phyloP scores from a whole-genome alignment of 2,797 vertebrate genomes.

The Myotis daubentonii region DNA sequence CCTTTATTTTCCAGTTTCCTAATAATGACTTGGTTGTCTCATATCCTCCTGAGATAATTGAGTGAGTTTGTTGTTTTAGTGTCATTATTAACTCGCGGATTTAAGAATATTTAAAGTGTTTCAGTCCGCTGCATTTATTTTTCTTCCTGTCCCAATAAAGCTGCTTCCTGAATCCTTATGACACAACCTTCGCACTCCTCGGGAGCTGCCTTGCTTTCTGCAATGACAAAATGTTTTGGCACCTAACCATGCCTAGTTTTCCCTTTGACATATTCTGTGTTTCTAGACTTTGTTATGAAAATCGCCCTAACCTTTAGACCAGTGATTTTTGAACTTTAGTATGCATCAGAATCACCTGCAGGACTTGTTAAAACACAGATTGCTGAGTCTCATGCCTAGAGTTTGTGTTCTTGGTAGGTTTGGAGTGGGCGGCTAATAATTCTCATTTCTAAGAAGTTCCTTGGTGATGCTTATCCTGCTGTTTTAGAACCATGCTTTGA shows the following conservation, averaged over 20 bases:
- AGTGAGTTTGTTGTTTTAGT: neutral
- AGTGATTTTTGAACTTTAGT: neutral
- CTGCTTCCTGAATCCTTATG: neutral
- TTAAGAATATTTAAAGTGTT: slow-evolving; percentile 29
- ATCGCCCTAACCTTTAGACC: neutral
- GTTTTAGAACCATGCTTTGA: neutral
- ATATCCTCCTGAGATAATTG: neutral
- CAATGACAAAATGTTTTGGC: neutral
- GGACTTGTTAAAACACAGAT: neutral
- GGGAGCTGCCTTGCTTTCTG: neutral
- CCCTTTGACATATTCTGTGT: neutral
- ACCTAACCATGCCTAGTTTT: neutral
- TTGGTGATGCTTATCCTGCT: neutral
- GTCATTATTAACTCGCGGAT: neutral
- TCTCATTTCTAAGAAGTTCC: slow-evolving; percentile 13
- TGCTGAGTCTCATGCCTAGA: neutral
- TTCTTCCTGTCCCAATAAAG: neutral
- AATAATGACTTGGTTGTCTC: neutral
- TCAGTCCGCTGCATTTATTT: neutral
- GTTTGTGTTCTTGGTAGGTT: neutral
- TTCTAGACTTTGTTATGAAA: neutral
- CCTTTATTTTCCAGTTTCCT: neutral
- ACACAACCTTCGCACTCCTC: neutral
- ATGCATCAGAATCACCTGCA: neutral
- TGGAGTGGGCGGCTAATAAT: neutral